Conservation (phyloP, 1,140 invertebrate species). For the Atta cephalotes region DNA sequence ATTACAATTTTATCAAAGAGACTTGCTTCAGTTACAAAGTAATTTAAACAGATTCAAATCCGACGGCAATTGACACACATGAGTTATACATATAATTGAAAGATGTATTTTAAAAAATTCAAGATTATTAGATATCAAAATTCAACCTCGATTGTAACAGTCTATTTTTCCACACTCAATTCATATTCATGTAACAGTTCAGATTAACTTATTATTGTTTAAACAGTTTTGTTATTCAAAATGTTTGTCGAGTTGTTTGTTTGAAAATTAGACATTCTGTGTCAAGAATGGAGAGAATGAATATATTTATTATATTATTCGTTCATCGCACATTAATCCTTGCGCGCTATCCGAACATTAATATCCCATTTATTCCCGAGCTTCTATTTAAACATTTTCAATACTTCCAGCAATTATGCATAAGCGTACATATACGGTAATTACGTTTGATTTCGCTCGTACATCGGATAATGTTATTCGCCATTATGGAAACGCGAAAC, state of each 20-base stretch:
- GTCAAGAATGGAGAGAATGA: neutral
- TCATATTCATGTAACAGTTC: no score
- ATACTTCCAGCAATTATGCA: conserved; percentile 31
- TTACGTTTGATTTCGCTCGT: conserved; percentile 52
- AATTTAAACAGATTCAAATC: no score
- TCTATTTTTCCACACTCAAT: no score
- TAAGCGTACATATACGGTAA: neutral
- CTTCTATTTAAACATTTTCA: conserved; percentile 39
- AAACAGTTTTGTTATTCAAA: neutral
- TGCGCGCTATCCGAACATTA: conserved; percentile 33
- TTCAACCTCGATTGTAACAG: no score
- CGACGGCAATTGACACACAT: no score
- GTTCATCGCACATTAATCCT: neutral
- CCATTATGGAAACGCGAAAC: conserved; percentile 56
- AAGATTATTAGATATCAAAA: no score
- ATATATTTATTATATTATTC: neutral
- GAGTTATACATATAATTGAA: no score
- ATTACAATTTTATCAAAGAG: neutral
- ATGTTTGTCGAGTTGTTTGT: neutral
- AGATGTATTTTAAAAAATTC: no score
- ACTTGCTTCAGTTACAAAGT: neutral
- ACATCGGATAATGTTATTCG: conserved; percentile 52
- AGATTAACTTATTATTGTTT: no score
- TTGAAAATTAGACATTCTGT: neutral
- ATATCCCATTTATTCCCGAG: conserved; percentile 27